phyloP scores from a whole-genome alignment of 1,140 invertebrate genomes.

The Drosophila nasuta region DNA sequence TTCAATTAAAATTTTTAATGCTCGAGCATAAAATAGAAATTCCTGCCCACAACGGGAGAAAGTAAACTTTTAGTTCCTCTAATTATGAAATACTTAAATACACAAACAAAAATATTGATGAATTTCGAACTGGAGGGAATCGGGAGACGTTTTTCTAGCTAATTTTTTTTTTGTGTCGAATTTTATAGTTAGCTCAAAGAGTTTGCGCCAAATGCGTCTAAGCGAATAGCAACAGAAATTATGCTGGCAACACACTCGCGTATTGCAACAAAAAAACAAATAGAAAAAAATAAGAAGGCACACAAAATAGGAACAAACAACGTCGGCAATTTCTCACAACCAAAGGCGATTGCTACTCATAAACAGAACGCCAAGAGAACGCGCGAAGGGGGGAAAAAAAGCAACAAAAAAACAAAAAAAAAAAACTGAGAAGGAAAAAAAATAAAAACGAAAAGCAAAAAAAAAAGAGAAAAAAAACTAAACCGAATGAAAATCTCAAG shows the following conservation, averaged over 20 bases:
- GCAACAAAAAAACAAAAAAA: too few relatives aligned
- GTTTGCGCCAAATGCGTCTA: constrained; percentile 50
- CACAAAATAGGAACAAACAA: constrained; percentile 48
- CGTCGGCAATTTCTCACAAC: constrained; percentile 61
- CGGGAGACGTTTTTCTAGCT: too few relatives aligned
- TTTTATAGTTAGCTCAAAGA: constrained; percentile 37
- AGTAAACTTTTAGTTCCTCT: constrained; percentile 5
- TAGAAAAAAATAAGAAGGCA: constrained; percentile 11
- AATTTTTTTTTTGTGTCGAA: background rate
- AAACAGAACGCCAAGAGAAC: constrained; percentile 71
- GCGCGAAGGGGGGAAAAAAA: constrained; percentile 33
- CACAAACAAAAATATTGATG: background rate
- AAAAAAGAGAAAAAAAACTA: constrained; percentile 55
- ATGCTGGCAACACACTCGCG: constrained; percentile 23
- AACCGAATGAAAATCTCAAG: constrained; percentile 76
- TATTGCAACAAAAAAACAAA: constrained; percentile 6
- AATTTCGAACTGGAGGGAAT: constrained; percentile 3
- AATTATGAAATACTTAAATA: constrained; percentile 1
- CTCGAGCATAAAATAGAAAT: constrained; percentile 24
- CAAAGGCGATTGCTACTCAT: constrained; percentile 73
- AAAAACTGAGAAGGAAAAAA: constrained; percentile 28
- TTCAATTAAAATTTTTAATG: constrained; percentile 41
- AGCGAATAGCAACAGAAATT: constrained; percentile 31
- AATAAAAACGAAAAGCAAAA: constrained; percentile 43
- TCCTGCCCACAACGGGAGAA: background rate